Percentiles rank a stretch among this genome's conserved stretches.
phyloP scores from a whole-genome alignment of 2,797 vertebrate species.

The Chromis chromis region DNA sequence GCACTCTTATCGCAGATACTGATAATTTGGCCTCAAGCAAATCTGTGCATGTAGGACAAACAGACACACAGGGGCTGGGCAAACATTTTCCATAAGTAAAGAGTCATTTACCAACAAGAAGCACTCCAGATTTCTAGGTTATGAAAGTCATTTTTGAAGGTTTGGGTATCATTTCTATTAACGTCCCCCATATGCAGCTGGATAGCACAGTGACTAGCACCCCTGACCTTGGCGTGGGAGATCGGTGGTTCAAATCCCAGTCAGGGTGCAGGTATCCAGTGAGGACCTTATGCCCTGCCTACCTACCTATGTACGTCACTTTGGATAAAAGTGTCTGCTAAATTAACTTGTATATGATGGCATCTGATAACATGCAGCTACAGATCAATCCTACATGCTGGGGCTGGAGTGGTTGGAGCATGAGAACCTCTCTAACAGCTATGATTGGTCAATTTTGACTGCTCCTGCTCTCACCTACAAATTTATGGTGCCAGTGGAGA shows the following conservation, averaged over 20 bases:
- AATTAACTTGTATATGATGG: too few relatives aligned
- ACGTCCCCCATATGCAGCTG: too few relatives aligned
- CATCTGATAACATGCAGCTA: background rate
- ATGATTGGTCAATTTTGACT: background rate
- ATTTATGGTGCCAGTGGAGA: background rate
- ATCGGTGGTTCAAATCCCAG: too few relatives aligned
- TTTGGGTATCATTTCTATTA: too few relatives aligned
- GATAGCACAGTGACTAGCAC: too few relatives aligned
- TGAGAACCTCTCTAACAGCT: background rate
- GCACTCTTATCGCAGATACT: slow-evolving; percentile 10
- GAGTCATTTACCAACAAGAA: background rate
- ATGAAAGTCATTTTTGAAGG: background rate
- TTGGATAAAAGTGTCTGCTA: too few relatives aligned
- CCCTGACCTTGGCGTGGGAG: too few relatives aligned
- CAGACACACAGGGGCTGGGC: background rate
- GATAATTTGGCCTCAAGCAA: slow-evolving; percentile 2
- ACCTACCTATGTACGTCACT: too few relatives aligned
- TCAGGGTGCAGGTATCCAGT: too few relatives aligned
- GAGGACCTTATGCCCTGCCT: too few relatives aligned
- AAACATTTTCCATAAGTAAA: background rate
- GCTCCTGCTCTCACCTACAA: background rate
- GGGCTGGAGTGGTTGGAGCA: background rate
- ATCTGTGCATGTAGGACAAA: background rate
- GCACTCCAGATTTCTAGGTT: background rate
- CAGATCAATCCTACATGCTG: background rate